These are phyloP conservation scores for Rhynchomys soricoides DNA, from an alignment of 2,113 vertebrate genomes.

Conservation along the genomic window DNA sequence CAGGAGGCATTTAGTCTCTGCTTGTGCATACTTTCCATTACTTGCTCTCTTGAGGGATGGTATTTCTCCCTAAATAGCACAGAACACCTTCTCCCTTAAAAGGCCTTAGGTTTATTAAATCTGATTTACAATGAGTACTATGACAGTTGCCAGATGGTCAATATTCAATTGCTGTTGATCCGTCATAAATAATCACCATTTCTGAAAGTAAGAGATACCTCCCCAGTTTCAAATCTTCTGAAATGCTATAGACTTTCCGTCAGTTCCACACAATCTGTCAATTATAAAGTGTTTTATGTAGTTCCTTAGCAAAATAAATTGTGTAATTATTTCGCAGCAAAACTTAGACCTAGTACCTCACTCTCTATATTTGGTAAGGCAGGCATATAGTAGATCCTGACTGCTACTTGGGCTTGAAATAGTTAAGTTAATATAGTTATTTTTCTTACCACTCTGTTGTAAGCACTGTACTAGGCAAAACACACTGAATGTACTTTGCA, in stretches of 20 bases:
- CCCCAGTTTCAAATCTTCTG: slow-evolving; percentile 54
- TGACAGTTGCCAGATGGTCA: slow-evolving; percentile 72
- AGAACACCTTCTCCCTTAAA: slow-evolving; percentile 64
- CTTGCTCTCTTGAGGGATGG: slow-evolving; percentile 44
- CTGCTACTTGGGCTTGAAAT: slow-evolving; percentile 24
- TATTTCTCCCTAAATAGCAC: slow-evolving; percentile 65
- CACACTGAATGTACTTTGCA: neutral
- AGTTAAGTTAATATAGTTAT: neutral
- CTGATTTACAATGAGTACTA: slow-evolving; percentile 68
- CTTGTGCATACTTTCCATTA: slow-evolving; percentile 55
- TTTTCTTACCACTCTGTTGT: neutral
- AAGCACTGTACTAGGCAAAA: neutral
- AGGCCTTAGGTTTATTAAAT: slow-evolving; percentile 68
- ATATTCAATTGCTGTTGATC: slow-evolving; percentile 52
- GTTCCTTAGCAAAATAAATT: slow-evolving; percentile 44
- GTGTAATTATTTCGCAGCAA: slow-evolving; percentile 41
- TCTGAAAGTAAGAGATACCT: slow-evolving; percentile 69
- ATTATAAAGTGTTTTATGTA: slow-evolving; percentile 33
- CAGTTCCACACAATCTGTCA: slow-evolving; percentile 50
- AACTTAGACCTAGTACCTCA: neutral
- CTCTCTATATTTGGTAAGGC: neutral
- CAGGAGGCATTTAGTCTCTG: slow-evolving; percentile 48
- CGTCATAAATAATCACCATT: slow-evolving; percentile 74
- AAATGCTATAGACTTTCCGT: slow-evolving; percentile 53
- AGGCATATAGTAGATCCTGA: slow-evolving; percentile 21